Conservation (phyloP, 2,888 invertebrate species). For the Clanis bilineata region DNA sequence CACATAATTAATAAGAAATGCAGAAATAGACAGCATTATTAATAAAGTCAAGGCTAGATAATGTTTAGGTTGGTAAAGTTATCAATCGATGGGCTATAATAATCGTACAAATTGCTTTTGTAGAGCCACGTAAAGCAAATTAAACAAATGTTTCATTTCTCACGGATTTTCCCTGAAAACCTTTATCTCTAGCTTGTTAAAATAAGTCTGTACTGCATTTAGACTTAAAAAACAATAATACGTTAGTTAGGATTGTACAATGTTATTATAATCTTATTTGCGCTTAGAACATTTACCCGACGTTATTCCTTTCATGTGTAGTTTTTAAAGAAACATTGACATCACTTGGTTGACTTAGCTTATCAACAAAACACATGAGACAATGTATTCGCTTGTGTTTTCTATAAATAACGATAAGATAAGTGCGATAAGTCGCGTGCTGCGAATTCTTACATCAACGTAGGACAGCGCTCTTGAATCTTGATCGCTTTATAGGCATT, state of each 20-base stretch:
- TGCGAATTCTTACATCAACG: conserved; percentile 34
- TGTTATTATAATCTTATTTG: not conserved
- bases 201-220: conserved; percentile 4
- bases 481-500: conserved; percentile 24
- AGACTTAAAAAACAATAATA: not conserved
- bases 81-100: not conserved
- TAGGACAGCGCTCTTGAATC: conserved; percentile 27
- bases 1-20: not conserved
- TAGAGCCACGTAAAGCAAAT: conserved; percentile 5
- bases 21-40: not conserved
- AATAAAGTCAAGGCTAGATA: not conserved
- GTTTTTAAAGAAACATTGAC: conserved; percentile 14
- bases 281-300: conserved; percentile 10
- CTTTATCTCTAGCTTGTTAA: conserved; percentile 8
- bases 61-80: not conserved
- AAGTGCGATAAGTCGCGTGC: conserved; percentile 40
- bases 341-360: conserved; percentile 24
- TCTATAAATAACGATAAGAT: conserved; percentile 45
- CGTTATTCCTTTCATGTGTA: conserved; percentile 17
- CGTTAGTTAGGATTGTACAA: not conserved
- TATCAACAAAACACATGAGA: conserved; percentile 34
- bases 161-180: conserved; percentile 23
- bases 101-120: not conserved
- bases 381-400: conserved; percentile 38
- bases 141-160: conserved; percentile 18